These are phyloP conservation scores for Merodon equestris DNA, from an alignment of 2,888 invertebrate species.

Conservation along the genomic window DNA sequence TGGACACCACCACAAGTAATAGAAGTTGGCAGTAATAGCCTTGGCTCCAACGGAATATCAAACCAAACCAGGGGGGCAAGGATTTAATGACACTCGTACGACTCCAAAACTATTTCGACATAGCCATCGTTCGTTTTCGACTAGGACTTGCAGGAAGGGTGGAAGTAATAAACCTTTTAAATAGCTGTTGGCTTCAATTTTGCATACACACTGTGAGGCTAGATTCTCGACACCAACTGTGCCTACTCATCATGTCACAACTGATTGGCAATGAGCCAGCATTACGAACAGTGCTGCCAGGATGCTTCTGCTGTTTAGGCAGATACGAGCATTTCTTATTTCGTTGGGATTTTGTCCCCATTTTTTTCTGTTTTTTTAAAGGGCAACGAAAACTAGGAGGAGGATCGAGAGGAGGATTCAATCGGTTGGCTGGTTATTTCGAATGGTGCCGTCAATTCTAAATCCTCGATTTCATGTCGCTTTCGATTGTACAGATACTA, in stretches of 20 bases:
- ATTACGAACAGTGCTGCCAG: constrained; percentile 20
- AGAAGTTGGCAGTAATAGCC: constrained; percentile 65
- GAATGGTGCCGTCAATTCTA: constrained; percentile 32
- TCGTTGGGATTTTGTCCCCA: constrained; percentile 26
- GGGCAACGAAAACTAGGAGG: too few relatives aligned
- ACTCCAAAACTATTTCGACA: constrained; percentile 16
- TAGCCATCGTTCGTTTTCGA: not conserved
- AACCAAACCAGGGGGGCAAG: not conserved
- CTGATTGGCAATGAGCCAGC: constrained; percentile 68
- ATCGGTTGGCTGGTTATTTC: constrained; percentile 10
- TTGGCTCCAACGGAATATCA: too few relatives aligned
- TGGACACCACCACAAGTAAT: constrained; percentile 67
- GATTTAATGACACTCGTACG: constrained; percentile 47
- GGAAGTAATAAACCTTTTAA: constrained; percentile 64
- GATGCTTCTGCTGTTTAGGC: constrained; percentile 6
- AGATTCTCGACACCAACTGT: constrained; percentile 42
- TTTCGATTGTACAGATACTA: constrained; percentile 61
- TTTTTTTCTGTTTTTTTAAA: constrained; percentile 7
- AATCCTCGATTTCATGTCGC: constrained; percentile 65
- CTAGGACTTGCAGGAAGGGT: constrained; percentile 20
- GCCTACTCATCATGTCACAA: constrained; percentile 68
- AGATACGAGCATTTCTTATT: constrained; percentile 58
- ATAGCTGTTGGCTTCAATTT: constrained; percentile 64
- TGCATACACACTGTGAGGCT: constrained; percentile 50
- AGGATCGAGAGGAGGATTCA: constrained; percentile 3